Percentiles rank a stretch among this genome's conserved stretches.
Evolutionary conservation across 2,888 invertebrate species (phyloP).

Genomic region (Drosophila austrosaltans): DNA sequence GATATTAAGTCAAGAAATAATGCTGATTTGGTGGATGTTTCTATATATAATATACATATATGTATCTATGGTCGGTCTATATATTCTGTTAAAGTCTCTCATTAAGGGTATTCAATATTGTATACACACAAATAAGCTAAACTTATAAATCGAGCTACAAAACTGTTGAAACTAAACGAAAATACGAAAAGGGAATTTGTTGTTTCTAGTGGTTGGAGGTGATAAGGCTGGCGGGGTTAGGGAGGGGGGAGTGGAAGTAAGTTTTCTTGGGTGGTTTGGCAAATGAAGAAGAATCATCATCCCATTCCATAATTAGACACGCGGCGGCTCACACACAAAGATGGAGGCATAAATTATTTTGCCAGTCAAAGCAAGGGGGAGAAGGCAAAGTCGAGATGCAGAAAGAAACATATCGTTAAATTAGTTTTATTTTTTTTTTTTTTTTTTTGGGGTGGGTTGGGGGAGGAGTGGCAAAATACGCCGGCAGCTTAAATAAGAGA

Average conservation of each 20-base stretch:
- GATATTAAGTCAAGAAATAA: no score
- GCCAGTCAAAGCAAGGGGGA: slow-evolving; percentile 34
- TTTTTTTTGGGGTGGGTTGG: neutral
- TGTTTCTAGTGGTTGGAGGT: slow-evolving; percentile 12
- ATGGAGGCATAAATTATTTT: slow-evolving; percentile 51
- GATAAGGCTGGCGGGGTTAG: slow-evolving; percentile 1
- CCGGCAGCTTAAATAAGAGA: slow-evolving; percentile 66
- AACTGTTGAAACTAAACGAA: neutral
- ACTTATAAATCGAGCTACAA: slow-evolving; percentile 11
- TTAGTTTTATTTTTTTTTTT: slow-evolving; percentile 55
- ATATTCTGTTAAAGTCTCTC: no score
- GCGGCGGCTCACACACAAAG: slow-evolving; percentile 50
- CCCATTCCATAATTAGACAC: slow-evolving; percentile 67
- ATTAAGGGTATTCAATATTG: neutral
- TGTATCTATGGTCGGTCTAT: no score
- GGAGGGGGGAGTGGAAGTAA: neutral
- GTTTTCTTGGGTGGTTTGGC: neutral
- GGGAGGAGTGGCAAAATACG: slow-evolving; percentile 2
- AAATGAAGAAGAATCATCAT: slow-evolving; percentile 19
- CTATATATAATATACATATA: no score
- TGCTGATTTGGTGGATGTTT: no score
- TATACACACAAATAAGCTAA: neutral
- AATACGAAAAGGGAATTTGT: slow-evolving; percentile 20
- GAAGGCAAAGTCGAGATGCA: slow-evolving; percentile 5
- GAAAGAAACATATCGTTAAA: slow-evolving; percentile 66